Conservation (phyloP, 2,113 vertebrate genomes). For the Nothoprocta perdicaria region DNA sequence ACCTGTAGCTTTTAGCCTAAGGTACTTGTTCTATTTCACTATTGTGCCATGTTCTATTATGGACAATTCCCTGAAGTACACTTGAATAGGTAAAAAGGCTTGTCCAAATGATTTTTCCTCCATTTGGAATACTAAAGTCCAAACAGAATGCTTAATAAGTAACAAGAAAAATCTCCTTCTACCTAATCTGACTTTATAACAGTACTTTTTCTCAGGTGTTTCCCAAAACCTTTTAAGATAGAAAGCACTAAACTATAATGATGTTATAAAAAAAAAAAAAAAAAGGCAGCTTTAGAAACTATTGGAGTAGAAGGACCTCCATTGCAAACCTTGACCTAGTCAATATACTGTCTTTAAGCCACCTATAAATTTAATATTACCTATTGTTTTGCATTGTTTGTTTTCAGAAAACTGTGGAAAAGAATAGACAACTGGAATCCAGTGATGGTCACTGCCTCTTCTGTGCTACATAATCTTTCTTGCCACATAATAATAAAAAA, state of each 20-base stretch:
- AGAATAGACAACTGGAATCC: neutral
- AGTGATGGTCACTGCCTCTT: neutral
- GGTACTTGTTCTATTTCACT: neutral
- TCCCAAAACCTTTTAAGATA: neutral
- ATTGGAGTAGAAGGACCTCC: neutral
- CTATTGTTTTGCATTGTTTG: neutral
- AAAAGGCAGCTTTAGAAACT: neutral
- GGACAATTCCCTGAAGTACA: neutral
- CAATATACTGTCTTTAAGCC: neutral
- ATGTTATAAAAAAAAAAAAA: neutral
- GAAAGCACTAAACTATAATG: neutral
- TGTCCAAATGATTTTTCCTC: neutral
- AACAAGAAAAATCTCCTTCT: neutral
- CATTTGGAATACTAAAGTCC: neutral
- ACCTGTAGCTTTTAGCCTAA: rapidly evolving
- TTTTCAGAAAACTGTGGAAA: neutral
- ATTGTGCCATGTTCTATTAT: neutral
- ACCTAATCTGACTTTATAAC: neutral
- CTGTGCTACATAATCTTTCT: neutral
- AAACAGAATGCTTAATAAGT: neutral
- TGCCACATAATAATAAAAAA: neutral
- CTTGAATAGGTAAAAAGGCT: neutral
- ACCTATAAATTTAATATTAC: neutral
- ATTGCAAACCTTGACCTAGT: neutral
- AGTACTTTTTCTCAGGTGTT: neutral